A percentile compares a stretch with the other conserved stretches of the same genome.
These are phyloP conservation scores for Holotrichia oblita DNA, from an alignment of 1,140 invertebrate genomes.

Conservation along the genomic window DNA sequence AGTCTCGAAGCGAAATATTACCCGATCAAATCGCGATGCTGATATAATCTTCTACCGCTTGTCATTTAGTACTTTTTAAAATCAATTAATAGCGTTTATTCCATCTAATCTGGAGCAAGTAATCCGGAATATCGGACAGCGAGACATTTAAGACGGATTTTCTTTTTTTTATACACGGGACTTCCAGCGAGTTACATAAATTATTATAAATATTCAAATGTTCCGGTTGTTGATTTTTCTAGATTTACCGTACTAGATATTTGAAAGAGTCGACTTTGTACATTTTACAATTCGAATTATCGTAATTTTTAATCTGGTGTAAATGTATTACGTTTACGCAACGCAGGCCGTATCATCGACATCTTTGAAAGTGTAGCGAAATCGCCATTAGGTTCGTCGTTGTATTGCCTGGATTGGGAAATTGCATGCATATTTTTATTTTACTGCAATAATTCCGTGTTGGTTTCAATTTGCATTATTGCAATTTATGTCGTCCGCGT, in stretches of 20 bases:
- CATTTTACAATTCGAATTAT: slow-evolving; percentile 3
- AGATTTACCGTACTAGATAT: neutral
- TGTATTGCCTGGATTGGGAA: neutral
- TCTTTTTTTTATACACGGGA: neutral
- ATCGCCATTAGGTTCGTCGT: neutral
- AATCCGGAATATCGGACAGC: neutral
- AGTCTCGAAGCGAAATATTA: neutral
- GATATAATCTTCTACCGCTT: neutral
- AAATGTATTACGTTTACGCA: neutral
- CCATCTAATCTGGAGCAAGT: neutral
- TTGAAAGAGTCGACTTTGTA: neutral
- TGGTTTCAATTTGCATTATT: neutral
- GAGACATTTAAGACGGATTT: neutral
- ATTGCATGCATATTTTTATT: neutral
- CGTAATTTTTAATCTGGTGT: neutral
- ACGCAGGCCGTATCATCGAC: neutral
- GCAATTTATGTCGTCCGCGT: no score
- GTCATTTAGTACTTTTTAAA: neutral
- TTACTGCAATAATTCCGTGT: neutral
- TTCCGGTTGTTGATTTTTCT: slow-evolving; percentile 2
- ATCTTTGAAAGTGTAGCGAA: slow-evolving; percentile 9
- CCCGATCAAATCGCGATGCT: neutral
- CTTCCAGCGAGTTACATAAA: neutral
- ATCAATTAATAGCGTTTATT: neutral
- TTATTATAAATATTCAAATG: slow-evolving; percentile 12